Percentiles rank a stretch among this genome's conserved stretches.
These are phyloP conservation scores for Branchinecta lynchi DNA, from an alignment of 1,140 invertebrate genomes.

Conservation along the genomic window DNA sequence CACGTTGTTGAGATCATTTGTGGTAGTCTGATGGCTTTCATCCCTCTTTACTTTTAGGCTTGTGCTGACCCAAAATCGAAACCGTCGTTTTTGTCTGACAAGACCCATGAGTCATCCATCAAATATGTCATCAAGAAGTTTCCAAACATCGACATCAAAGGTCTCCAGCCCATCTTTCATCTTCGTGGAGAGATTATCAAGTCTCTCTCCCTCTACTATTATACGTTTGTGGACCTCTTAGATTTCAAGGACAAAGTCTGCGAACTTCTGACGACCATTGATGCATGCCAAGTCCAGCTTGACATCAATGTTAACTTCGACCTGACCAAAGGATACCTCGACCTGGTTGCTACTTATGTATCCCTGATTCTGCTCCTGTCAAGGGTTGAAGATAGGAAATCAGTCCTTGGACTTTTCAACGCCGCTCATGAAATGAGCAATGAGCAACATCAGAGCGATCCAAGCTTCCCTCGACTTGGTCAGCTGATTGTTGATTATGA, in stretches of 20 bases:
- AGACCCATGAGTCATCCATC: conserved; percentile 84
- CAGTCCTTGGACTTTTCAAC: conserved; percentile 90
- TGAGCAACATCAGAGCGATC: conserved; percentile 52
- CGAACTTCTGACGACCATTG: conserved; percentile 92
- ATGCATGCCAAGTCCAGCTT: conserved; percentile 82
- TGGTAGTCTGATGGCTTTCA: no score
- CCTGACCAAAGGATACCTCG: conserved; percentile 85
- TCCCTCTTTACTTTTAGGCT: conserved; percentile 38
- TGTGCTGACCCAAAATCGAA: conserved; percentile 96
- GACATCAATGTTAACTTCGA: conserved; percentile 94
- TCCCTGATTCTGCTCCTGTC: conserved; percentile 92
- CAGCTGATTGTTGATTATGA: conserved; percentile 98
- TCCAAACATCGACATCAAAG: conserved; percentile 87
- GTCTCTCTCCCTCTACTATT: conserved; percentile 90
- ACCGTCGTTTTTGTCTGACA: conserved; percentile 89
- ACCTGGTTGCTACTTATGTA: conserved; percentile 83
- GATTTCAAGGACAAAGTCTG: conserved; percentile 98
- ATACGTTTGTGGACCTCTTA: conserved; percentile 97
- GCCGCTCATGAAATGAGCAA: conserved; percentile 93
- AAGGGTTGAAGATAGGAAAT: conserved; percentile 90
- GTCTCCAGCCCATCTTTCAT: conserved; percentile 60
- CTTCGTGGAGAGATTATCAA: conserved; percentile 90
- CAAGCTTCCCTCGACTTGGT: conserved; percentile 81
- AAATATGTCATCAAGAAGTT: conserved; percentile 88
- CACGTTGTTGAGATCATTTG: no score